Base-by-base conservation (phyloP, 2,888 invertebrate genomes). In the Synergus gifuensis region DNA sequence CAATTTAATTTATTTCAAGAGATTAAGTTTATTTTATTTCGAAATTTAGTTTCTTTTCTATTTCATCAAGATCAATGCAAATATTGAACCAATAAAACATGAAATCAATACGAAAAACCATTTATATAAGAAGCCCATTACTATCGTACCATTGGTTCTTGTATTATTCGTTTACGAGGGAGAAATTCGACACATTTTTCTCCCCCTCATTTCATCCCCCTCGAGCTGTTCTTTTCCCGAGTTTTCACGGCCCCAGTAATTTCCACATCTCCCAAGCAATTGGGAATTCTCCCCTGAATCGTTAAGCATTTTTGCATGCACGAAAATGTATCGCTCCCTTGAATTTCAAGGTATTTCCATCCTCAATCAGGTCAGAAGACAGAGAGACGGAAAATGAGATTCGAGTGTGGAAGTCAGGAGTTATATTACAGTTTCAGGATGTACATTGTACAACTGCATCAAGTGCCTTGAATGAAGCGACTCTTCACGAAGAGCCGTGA, bases 171-270 rank as follows among this genome's bases (percentile, higher is more conserved):
- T 69, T 69, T 49, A 69, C 49, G 49, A 69, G 69, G 49, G 49
- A 69, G 36, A n/a, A 54, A 73, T n/a, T 73, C 69, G n/a, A 73
- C 54, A 73, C 69, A 73, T 54, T 73, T 73, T 49, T 54, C n/a
- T 73, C 16, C 36, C 36, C 49, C 49, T 69, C 49, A 49, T 73
- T 54, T 73, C 49, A 16, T 54, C 69, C 49, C 69, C 49, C 22
- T 69, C 36, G 69, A 36, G 22, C 49, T n/a, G 28, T 28, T 73
- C 11, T 73, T 73, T 54, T 36, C 16, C 16, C 36, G n/a, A 73
- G 36, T 36, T 73, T 73, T 36, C 69, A 73, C 36, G 36, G 36
- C 69, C 69, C 49, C 49, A 49, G 54, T 54, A 54, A 73, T 73
- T 54, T 36, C 12, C 54, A 36, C 28, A 28, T 73, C 54, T 73